Evolutionary conservation across 2,113 vertebrate species (phyloP), one percentile per base, ranked within the genome.

Genomic region (Cairina moschata): DNA sequence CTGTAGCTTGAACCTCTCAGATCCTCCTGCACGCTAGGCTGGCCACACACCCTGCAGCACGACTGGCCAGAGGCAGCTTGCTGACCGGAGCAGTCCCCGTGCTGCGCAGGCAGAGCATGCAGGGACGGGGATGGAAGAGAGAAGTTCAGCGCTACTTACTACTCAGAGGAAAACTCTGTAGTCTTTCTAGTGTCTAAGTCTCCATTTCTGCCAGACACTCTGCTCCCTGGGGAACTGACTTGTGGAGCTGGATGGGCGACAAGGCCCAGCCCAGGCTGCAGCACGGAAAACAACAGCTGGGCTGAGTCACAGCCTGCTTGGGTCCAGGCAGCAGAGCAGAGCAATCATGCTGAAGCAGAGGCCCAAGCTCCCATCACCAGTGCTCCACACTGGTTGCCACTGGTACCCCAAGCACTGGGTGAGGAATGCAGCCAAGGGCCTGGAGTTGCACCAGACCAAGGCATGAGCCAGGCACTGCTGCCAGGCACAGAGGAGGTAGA

Each of bases 171-270:
- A 76, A 81, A 56, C 17, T 7, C 18, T 21, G 28, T 40, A 40
- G 40, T 23, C 23, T 81, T 88, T 59, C 65, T 81, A 1, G 1
- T 55, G 78, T 20, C 31, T 20, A 7, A 3, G 16, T 54, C 58
- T 81, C 65, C 0, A 0, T 28, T 59, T 63, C 34, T 52, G 59
- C 8, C 1, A 66, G 23, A 25, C 40, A 28, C 40, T 1, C 1
- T 34, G 28, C 52, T 71, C 38, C 31, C 56, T 2, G 2, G 34
- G 56, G 74, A 42, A 52, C 44, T 4, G 3, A 17, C 38, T 9
- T 0, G 2, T 16, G 29, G n/a, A 56, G 40, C 68, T 1, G 2
- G 44, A 34, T 1, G 46, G 46, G 20, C 10, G 20, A 48, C 46
- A 48, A 6, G 42, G 22, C 1, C 3, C 38, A 46, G 34, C 17